These are phyloP conservation scores for Drosophila serrata DNA, from an alignment of 1,140 invertebrate genomes.

Conservation along the genomic window DNA sequence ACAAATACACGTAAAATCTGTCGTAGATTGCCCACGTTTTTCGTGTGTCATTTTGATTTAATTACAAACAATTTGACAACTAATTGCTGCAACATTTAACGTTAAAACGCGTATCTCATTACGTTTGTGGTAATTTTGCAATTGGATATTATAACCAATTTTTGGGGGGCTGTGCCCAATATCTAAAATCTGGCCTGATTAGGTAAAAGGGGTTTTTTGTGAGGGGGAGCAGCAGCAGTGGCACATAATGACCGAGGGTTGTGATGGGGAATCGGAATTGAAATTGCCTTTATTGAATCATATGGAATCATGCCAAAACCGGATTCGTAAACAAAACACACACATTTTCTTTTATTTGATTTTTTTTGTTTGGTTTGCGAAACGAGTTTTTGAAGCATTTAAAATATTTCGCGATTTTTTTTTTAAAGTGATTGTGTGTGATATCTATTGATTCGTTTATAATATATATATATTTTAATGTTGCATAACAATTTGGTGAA, in stretches of 20 bases:
- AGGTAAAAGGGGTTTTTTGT: conserved; percentile 15
- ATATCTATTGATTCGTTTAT: conserved; percentile 50
- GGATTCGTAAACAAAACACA: conserved; percentile 69
- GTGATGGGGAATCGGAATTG: conserved; percentile 14
- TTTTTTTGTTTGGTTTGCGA: conserved; percentile 42
- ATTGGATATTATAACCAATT: conserved; percentile 68
- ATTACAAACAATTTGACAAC: conserved; percentile 84
- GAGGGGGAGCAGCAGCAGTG: not conserved
- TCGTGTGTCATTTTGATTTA: conserved; percentile 81
- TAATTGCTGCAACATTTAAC: conserved; percentile 81
- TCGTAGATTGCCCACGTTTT: conserved; percentile 27
- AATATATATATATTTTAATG: conserved; percentile 32
- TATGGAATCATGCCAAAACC: conserved; percentile 81
- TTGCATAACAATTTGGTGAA: conserved; percentile 58
- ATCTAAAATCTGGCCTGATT: conserved; percentile 26
- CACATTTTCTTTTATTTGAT: conserved; percentile 24
- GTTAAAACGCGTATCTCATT: conserved; percentile 76
- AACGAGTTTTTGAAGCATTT: conserved; percentile 69
- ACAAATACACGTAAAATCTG: conserved; percentile 58
- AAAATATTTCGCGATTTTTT: conserved; percentile 47
- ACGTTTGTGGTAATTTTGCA: conserved; percentile 78
- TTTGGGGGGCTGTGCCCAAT: conserved; percentile 57
- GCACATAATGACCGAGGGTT: conserved; percentile 1
- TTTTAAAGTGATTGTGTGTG: not conserved
- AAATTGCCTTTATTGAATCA: conserved; percentile 55